Conservation (phyloP, 1,140 invertebrate species). For the Orchestia grillus region DNA sequence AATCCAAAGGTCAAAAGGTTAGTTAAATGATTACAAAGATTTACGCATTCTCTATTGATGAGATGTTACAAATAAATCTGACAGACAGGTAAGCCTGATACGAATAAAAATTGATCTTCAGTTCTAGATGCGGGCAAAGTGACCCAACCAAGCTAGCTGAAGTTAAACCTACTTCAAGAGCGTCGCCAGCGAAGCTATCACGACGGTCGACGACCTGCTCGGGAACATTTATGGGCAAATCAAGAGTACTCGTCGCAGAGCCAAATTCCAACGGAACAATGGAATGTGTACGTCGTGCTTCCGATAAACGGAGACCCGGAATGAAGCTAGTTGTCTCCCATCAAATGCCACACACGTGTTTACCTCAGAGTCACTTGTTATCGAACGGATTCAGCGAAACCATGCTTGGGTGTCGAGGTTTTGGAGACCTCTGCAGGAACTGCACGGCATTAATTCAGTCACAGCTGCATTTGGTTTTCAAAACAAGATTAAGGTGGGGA, state of each 20-base stretch:
- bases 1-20: background rate
- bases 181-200: background rate
- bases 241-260: too few relatives aligned
- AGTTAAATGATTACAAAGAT: background rate
- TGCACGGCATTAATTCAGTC: conserved; percentile 2
- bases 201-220: background rate
- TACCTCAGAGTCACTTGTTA: background rate
- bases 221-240: background rate
- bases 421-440: background rate
- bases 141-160: background rate
- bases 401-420: background rate
- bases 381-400: background rate
- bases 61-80: too few relatives aligned
- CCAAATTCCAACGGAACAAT: background rate
- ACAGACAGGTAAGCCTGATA: background rate
- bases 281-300: background rate
- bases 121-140: background rate
- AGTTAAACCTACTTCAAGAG: background rate
- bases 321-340: background rate
- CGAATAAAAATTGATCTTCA: background rate
- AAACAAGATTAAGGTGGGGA: conserved; percentile 35
- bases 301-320: background rate
- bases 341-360: background rate
- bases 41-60: background rate
- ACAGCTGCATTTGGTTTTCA: conserved; percentile 28